Base-by-base conservation (phyloP, 2,797 vertebrate genomes). In the Urosaurus nigricauda region DNA sequence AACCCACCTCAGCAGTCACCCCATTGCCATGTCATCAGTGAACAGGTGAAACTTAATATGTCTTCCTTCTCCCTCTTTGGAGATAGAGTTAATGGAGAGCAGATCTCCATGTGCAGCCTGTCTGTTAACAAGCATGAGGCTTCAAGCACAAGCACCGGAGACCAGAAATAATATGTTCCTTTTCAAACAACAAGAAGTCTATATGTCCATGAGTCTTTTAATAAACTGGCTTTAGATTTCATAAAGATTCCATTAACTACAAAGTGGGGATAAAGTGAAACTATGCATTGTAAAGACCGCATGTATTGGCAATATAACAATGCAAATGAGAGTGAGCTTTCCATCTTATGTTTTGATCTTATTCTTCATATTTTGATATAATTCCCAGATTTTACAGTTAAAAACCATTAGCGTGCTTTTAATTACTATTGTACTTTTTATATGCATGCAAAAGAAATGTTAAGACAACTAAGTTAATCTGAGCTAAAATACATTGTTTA, bases 361-460 rank as follows among this genome's bases (percentile, higher is more conserved):
- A 58, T 74, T 51, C 21, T 81, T 21, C 71, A 17, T 37, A 47
- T 87, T 85, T 92, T 5, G 4, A 29, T 29, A 71, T 35, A 14
- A 84, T 79, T 35, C 56, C 26, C 47, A 79, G 37, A 19, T 81
- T 26, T 83, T 37, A 19, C 26, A 88, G 81, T 53, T 89, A 89
- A 43, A 84, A 82, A 73, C 14, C 86, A 53, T 89, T 93, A 78
- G 85, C 88, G 83, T 83, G 2, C 37, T 92, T 26, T 40, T 91
- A 89, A 91, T 93, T 92, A 75, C 3, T 92, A 19, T 77, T 84
- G 21, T 85, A 74, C 89, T 90, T 90, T 90, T 74, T 88, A 79
- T 88, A 83, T 9, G 78, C 89, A 91, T 81, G 88, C 74, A 17
- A 84, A 87, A 11, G 75, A 91, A 91, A 85, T 84, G 26, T 80